Percentiles rank a stretch among this genome's conserved stretches.
phyloP scores from a whole-genome alignment of 2,113 vertebrate genomes.

The Euleptes europaea region DNA sequence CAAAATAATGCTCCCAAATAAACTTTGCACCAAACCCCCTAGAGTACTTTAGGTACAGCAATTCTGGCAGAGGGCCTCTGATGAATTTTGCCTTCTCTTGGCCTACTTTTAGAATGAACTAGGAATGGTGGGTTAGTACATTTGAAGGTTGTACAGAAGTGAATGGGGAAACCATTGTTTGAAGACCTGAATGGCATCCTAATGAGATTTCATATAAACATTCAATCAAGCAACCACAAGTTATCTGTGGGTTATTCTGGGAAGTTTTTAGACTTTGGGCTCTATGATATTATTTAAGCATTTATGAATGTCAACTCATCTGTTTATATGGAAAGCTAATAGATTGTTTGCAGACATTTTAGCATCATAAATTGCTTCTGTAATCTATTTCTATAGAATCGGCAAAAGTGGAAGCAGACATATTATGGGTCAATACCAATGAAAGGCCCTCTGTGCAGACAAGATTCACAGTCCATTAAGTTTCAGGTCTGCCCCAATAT shows the following conservation, averaged over 20 bases:
- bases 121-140: background rate
- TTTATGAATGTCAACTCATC: constrained; percentile 77
- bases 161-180: constrained; percentile 55
- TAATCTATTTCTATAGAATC: constrained; percentile 72
- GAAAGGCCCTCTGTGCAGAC: constrained; percentile 68
- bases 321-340: constrained; percentile 72
- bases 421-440: constrained; percentile 77
- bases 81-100: constrained; percentile 23
- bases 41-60: background rate
- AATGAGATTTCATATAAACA: constrained; percentile 61
- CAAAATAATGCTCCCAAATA: background rate
- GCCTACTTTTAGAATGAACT: background rate
- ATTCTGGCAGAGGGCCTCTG: background rate
- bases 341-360: constrained; percentile 73
- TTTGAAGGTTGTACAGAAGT: constrained; percentile 45
- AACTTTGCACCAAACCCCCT: background rate
- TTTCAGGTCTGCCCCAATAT: constrained; percentile 80
- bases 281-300: constrained; percentile 75
- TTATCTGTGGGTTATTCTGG: constrained; percentile 64
- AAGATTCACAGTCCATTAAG: constrained; percentile 82
- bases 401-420: constrained; percentile 61
- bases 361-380: constrained; percentile 66
- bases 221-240: constrained; percentile 60
- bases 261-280: constrained; percentile 63
- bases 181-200: constrained; percentile 53